phyloP scores from a whole-genome alignment of 2,797 vertebrate species.

The Geotrypetes seraphini region DNA sequence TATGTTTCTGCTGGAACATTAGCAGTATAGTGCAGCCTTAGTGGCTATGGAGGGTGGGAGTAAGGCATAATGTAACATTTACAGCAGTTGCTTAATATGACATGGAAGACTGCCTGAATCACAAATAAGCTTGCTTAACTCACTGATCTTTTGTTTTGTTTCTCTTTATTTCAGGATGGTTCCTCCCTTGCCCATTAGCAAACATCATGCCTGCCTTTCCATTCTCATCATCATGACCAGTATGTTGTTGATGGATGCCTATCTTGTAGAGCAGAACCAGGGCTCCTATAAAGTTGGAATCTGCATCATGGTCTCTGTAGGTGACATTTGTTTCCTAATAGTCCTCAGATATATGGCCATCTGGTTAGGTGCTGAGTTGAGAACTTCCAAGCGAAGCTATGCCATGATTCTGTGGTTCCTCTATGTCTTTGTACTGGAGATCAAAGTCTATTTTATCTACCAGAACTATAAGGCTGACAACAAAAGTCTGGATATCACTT shows the following conservation, averaged over 20 bases:
- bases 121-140: too few species aligned
- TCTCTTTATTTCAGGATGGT: constrained; percentile 50
- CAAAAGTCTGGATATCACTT: constrained; percentile 62
- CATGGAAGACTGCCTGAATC: too few species aligned
- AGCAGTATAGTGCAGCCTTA: too few species aligned
- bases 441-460: constrained; percentile 76
- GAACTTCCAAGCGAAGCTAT: constrained; percentile 74
- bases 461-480: constrained; percentile 83
- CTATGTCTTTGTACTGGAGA: constrained; percentile 73
- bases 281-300: constrained; percentile 65
- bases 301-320: constrained; percentile 74
- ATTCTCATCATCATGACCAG: constrained; percentile 71
- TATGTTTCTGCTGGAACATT: too few species aligned
- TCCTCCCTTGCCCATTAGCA: constrained; percentile 67
- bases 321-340: constrained; percentile 76
- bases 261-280: constrained; percentile 72
- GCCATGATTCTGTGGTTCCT: constrained; percentile 79
- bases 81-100: too few species aligned
- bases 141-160: too few species aligned
- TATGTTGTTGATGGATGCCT: constrained; percentile 65
- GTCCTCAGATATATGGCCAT: constrained; percentile 73
- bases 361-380: constrained; percentile 80
- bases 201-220: constrained; percentile 74
- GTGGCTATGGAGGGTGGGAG: too few species aligned
- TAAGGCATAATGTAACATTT: too few species aligned